These are phyloP conservation scores for Pelagia noctiluca DNA, from an alignment of 30 jellyfish, hydroid and myxozoan species.

Conservation along the genomic window DNA sequence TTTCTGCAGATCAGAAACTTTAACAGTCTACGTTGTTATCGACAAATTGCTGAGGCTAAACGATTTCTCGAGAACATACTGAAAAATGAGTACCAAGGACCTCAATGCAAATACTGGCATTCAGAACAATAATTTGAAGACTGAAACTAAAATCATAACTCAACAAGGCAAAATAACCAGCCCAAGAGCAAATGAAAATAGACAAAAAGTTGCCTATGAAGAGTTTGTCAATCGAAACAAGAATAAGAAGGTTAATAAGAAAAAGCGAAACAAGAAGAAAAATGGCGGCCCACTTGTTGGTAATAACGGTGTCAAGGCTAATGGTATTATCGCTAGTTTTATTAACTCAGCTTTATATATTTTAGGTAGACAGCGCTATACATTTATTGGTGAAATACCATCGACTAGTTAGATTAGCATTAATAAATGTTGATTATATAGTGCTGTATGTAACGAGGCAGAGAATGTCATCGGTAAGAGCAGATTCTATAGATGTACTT, in stretches of 20 bases:
- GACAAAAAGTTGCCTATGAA: constrained; percentile 43
- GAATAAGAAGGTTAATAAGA: constrained; percentile 48
- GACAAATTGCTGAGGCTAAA: too few relatives aligned
- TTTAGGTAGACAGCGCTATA: too few relatives aligned
- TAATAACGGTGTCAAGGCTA: neutral
- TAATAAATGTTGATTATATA: too few relatives aligned
- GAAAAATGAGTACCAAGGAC: constrained; percentile 61
- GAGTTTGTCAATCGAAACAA: constrained; percentile 38
- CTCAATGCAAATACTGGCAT: constrained; percentile 47
- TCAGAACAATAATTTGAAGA: constrained; percentile 4
- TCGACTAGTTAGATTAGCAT: too few relatives aligned
- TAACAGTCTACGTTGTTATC: too few relatives aligned
- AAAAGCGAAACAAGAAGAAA: constrained; percentile 38
- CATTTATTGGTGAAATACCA: too few relatives aligned
- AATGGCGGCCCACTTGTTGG: constrained; percentile 13
- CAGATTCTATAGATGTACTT: too few relatives aligned
- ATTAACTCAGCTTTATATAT: too few relatives aligned
- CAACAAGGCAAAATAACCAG: constrained; percentile 8
- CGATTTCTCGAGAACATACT: too few relatives aligned
- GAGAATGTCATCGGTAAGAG: too few relatives aligned
- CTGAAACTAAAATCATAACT: neutral
- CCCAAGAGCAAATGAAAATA: neutral
- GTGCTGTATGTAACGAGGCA: too few relatives aligned
- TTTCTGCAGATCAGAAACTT: too few relatives aligned
- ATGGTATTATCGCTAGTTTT: neutral